Base-by-base conservation (phyloP, 1,140 invertebrate species). In the Dendrolimus kikuchii region DNA sequence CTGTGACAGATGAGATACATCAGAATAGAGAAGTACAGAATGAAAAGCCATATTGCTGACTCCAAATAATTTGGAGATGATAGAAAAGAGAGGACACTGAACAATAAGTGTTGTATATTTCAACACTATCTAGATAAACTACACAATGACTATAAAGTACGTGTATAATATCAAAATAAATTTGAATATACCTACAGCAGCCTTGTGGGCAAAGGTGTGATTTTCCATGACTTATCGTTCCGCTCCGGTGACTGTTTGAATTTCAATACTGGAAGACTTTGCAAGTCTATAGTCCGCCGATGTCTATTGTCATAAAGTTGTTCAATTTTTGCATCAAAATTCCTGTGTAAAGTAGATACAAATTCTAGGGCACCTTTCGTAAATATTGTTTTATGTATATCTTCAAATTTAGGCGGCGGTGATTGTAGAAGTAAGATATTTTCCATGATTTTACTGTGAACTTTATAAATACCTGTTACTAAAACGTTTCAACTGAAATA, bases 141-240 rank as follows among this genome's bases (percentile, higher is more conserved):
- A n/a, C n/a, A n/a, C n/a, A n/a, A n/a, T n/a, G n/a, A n/a, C n/a
- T n/a, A n/a, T n/a, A n/a, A n/a, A n/a, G n/a, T n/a, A n/a, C 23
- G 23, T 23, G 23, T 23, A 23, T 23, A 23, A 23, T 23, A 23
- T 23, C 23, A 23, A 23, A 23, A 2, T 3, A 23, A 3, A 23
- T 23, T 23, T 23, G 23, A 23, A 23, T 23, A 59, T 71, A 78
- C 77, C 73, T 80, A 83, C 78, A 75, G 77, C 64, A 89, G 69
- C 67, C 88, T 72, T 10, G 72, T 57, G 36, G 90, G 89, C n/a
- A 92, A 73, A 46, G 88, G 80, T 9, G 71, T 75, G 40, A 91
- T 81, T 71, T 82, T 88, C 90, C 90, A 92, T 43, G 81, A 64
- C 51, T 78, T 78, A 54, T 87, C 71, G 46, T 50, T 59, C 56